These are phyloP conservation scores for Crenichthys baileyi DNA, from an alignment of 2,797 vertebrate genomes.

Conservation along the genomic window DNA sequence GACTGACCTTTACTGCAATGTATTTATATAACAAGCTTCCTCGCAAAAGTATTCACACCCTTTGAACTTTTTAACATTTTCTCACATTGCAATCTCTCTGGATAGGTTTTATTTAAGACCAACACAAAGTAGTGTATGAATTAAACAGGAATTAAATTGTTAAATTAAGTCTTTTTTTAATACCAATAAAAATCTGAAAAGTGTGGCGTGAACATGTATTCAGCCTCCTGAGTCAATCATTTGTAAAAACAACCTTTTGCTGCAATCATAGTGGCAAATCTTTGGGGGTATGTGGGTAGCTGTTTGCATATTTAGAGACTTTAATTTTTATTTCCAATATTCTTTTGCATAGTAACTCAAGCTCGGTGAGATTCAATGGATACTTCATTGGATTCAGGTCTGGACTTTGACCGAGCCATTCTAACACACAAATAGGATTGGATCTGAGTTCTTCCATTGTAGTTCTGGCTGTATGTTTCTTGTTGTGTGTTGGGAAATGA, in stretches of 20 bases:
- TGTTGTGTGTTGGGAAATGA: background rate
- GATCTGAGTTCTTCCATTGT: no score
- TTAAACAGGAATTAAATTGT: background rate
- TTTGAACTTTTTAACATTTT: background rate
- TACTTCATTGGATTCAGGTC: no score
- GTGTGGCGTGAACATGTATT: background rate
- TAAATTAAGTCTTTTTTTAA: background rate
- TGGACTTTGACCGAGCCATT: no score
- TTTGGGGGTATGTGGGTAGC: background rate
- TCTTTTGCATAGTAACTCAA: background rate
- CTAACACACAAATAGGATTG: no score
- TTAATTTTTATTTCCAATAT: background rate
- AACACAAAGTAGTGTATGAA: background rate
- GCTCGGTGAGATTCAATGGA: background rate
- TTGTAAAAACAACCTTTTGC: background rate
- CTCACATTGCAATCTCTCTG: background rate
- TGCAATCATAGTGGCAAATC: background rate
- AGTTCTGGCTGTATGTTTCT: no score
- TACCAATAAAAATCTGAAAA: background rate
- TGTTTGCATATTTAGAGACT: background rate
- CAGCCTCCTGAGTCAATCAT: background rate
- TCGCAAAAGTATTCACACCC: background rate
- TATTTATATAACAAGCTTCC: background rate
- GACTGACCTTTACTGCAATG: background rate
- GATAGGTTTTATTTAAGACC: background rate